Base-by-base conservation (phyloP, 1,140 invertebrate species). In the Eriocheir sinensis region DNA sequence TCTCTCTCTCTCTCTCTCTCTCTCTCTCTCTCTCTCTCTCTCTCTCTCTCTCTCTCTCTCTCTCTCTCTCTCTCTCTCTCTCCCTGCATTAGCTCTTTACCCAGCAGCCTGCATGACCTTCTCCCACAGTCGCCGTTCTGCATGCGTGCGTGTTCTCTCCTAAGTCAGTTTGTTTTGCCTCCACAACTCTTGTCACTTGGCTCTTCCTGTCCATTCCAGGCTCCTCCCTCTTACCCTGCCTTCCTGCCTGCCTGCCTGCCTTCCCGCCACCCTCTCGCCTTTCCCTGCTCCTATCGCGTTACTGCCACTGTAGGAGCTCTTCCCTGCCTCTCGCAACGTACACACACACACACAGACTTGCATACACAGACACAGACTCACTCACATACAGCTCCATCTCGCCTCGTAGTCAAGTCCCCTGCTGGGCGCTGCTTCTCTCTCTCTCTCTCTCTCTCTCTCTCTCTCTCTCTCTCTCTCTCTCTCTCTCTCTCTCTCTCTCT, bases 301-400 rank as follows among this genome's bases (percentile, higher is more conserved):
- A 36, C 27, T 38, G 34, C 9, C 36, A 40, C 41, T 0, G n/a
- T 30, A 9, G 80, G n/a, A 30, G n/a, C 34, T 36, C 80, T 36
- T 81, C n/a, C 80, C 80, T 30, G 80, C 80, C 80, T 81, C 8
- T 53, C 48, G 48, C 21, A 9, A 83, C 81, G 34, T 32, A 83
- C 81, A 83, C 81, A 83, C 81, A 83, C 81, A 83, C 81, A 83
- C 81, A 83, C 81, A 83, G 17, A 83, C 81, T n/a, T 32, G 41
- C 34, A 88, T 40, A 32, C n/a, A 72, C 60, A 72, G 12, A 72
- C 60, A 72, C 60, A 72, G 12, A 72, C 15, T 21, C 83, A 21
- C 32, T 21, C 12, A 15, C 40, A 89, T 41, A 40, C 40, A 44
- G 34, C 34, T 41, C n/a, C 40, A 90, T 34, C 38, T 27, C 34